These are phyloP conservation scores for Cerastis leucographa DNA, from an alignment of 2,888 invertebrate genomes.

Conservation along the genomic window DNA sequence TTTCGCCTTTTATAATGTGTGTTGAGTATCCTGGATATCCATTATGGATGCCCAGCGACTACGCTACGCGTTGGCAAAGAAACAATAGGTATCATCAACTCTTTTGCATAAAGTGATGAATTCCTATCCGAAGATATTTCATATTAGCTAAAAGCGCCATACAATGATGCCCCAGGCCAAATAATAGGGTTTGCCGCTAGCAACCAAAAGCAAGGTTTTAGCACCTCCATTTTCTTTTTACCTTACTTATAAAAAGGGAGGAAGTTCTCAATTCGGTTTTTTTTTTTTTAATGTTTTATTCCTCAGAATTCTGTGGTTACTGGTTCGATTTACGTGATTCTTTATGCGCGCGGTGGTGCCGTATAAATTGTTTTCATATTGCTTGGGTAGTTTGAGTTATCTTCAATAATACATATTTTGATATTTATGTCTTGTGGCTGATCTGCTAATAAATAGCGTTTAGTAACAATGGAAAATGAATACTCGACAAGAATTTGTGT, in stretches of 20 bases:
- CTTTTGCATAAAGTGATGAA: neutral
- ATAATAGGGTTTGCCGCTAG: neutral
- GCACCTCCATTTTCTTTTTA: neutral
- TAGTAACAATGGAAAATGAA: neutral
- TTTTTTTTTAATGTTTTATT: neutral
- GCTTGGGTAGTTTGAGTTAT: neutral
- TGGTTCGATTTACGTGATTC: neutral
- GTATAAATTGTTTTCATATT: neutral
- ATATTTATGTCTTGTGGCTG: neutral
- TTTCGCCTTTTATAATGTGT: constrained; percentile 5
- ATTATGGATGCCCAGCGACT: neutral
- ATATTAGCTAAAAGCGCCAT: neutral
- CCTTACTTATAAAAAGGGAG: neutral
- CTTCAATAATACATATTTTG: neutral
- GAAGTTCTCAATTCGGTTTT: neutral
- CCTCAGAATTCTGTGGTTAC: neutral
- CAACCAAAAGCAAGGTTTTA: neutral
- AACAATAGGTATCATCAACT: neutral
- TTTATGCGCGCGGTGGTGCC: neutral
- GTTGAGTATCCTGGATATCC: neutral
- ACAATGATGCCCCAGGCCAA: neutral
- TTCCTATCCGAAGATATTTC: no score
- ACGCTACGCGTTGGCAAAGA: neutral
- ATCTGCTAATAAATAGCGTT: neutral
- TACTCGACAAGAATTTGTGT: neutral